phyloP scores from a whole-genome alignment of 2,888 invertebrate species.

The Callyntrura sp. region DNA sequence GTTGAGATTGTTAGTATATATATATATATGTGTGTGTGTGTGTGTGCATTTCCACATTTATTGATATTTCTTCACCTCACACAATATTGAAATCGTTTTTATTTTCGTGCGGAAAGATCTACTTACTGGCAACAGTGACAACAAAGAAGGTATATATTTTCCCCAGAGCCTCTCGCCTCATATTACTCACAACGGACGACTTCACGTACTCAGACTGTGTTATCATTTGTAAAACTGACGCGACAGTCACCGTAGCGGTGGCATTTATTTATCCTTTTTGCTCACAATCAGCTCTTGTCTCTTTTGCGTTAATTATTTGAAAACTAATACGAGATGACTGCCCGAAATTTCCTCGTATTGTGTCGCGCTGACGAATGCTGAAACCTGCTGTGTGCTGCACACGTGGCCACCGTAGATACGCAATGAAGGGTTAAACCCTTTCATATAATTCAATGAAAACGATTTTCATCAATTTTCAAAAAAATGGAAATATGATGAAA shows the following conservation, averaged over 20 bases:
- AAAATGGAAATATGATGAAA: neutral
- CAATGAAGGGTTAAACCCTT: neutral
- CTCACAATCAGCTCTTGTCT: neutral
- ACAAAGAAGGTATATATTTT: neutral
- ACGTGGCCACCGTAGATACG: neutral
- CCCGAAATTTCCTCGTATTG: conserved; percentile 1
- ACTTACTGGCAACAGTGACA: neutral
- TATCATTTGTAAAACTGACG: too few species aligned
- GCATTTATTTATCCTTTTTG: too few species aligned
- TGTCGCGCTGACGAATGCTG: neutral
- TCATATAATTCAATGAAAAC: neutral
- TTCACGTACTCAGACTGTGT: too few species aligned
- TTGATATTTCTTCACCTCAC: too few species aligned
- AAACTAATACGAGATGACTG: conserved; percentile 53
- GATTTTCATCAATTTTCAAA: neutral
- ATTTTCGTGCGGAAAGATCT: neutral
- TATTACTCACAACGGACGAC: conserved; percentile 10
- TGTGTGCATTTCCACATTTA: too few species aligned
- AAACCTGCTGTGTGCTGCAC: conserved; percentile 30
- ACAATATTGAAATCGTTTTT: neutral
- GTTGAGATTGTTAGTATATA: too few species aligned
- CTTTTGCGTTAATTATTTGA: conserved; percentile 50
- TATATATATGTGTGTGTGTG: too few species aligned
- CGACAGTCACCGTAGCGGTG: too few species aligned
- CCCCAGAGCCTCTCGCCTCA: neutral